Evolutionary conservation across 2,113 vertebrate species (phyloP).

Genomic region (Platanista minor): DNA sequence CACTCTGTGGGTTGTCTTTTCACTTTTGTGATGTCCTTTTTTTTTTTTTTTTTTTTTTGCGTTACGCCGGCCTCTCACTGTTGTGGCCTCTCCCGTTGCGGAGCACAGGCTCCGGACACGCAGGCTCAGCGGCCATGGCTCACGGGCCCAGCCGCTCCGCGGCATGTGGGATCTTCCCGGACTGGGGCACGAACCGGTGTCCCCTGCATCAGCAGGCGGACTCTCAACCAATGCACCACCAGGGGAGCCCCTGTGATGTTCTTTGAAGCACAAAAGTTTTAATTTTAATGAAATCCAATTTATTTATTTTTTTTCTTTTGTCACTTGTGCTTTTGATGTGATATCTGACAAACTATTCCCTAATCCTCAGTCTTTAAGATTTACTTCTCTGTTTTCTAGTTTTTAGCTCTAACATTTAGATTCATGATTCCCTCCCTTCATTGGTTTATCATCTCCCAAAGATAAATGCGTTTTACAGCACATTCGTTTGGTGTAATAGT

Average conservation of each 20-base stretch:
- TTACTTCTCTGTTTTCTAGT: neutral
- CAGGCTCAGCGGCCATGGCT: no score
- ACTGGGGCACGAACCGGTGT: no score
- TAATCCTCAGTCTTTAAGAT: neutral
- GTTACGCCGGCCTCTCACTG: no score
- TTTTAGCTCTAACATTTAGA: neutral
- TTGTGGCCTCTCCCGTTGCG: no score
- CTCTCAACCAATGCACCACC: no score
- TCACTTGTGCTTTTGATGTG: neutral
- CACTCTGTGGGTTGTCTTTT: no score
- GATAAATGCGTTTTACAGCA: neutral
- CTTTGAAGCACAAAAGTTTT: neutral
- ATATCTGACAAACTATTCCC: neutral
- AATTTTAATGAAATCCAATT: neutral
- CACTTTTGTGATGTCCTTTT: no score
- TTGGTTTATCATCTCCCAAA: neutral
- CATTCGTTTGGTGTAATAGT: neutral
- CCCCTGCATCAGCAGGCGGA: no score
- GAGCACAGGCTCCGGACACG: no score
- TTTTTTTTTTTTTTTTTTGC: no score
- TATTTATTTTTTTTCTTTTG: neutral
- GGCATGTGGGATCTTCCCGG: no score
- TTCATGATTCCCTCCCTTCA: neutral
- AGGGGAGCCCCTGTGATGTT: neutral
- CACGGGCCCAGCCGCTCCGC: no score